These are phyloP conservation scores for Drosophila sp. DNA, from an alignment of 1,140 invertebrate species.

Conservation along the genomic window DNA sequence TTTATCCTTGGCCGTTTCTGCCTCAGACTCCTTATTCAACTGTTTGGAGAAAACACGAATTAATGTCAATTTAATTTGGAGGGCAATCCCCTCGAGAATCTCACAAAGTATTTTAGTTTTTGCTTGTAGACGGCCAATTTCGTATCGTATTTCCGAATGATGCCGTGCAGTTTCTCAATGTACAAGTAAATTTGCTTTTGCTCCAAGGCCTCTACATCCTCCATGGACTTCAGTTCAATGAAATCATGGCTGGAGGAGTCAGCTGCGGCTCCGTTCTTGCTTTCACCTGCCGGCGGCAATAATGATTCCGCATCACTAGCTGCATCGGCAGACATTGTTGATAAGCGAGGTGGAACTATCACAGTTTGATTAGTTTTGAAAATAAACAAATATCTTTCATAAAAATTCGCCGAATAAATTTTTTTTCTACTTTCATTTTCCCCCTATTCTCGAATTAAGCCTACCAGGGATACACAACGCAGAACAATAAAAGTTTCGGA, in stretches of 20 bases:
- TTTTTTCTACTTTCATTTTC: background rate
- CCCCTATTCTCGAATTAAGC: background rate
- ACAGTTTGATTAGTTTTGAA: background rate
- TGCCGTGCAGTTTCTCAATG: conserved; percentile 64
- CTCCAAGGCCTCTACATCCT: conserved; percentile 47
- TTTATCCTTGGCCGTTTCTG: conserved; percentile 21
- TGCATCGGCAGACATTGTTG: background rate
- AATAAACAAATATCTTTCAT: conserved; percentile 4
- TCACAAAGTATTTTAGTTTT: conserved; percentile 55
- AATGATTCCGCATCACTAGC: background rate
- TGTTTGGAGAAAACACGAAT: background rate
- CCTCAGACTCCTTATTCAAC: conserved; percentile 30
- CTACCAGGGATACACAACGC: too few species aligned
- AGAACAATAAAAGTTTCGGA: too few species aligned
- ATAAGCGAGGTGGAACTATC: background rate
- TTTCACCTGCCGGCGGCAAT: background rate
- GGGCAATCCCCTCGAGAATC: background rate
- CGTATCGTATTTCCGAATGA: conserved; percentile 65
- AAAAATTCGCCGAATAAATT: background rate
- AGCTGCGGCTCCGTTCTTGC: conserved; percentile 4
- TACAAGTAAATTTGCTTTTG: conserved; percentile 46
- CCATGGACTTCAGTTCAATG: conserved; percentile 50
- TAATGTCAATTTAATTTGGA: background rate
- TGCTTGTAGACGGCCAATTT: conserved; percentile 62
- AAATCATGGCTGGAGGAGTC: conserved; percentile 46